Base-by-base conservation (phyloP, 2,888 invertebrate species). In the Ophion obscuratus region DNA sequence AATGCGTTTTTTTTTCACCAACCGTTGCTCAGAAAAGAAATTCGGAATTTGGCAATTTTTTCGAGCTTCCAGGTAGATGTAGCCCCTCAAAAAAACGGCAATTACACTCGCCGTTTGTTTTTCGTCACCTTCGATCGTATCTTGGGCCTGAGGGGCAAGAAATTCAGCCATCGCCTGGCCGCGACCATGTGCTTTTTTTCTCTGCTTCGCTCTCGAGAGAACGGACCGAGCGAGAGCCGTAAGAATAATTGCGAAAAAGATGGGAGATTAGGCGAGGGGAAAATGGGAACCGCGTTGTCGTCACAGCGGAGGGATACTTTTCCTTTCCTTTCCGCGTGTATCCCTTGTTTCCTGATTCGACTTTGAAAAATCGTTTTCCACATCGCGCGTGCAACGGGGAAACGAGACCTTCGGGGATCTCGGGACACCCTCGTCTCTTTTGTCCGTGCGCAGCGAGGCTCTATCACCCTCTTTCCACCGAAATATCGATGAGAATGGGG, bases 281-380 rank as follows among this genome's bases (percentile, higher is more conserved):
- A 40, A 40, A 67, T 40, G 31, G n/a, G 31, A 71, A 20, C 44
- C 64, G n/a, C n/a, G 14, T n/a, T 53, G 68, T 53, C 70, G 70
- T 70, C 70, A 31, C 17, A 53, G 17, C 9, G 7, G 17, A 27
- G 53, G 17, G 17, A 53, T 61, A 78, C 61, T 27, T 62, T 61
- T 64, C 74, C 68, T 59, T 59, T 68, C 57, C 77, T 78, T 64
- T 81, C 70, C 36, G 68, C 74, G 24, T 64, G 74, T 81, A 59
- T 81, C 40, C 57, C 77, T 78, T 74, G 68, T 74, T 81, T 83
- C 77, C 80, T 70, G 53, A 53, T 53, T 81, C 81, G 86, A 86
- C 86, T 67, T 78, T 83, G 86, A 86, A 81, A 83, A 81, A 86
- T 86, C 83, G 86, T 75, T 86, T 86, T 71, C 81, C 31, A 78